Conservation (phyloP, 2,797 vertebrate species). For the Lophotriccus pileatus region DNA sequence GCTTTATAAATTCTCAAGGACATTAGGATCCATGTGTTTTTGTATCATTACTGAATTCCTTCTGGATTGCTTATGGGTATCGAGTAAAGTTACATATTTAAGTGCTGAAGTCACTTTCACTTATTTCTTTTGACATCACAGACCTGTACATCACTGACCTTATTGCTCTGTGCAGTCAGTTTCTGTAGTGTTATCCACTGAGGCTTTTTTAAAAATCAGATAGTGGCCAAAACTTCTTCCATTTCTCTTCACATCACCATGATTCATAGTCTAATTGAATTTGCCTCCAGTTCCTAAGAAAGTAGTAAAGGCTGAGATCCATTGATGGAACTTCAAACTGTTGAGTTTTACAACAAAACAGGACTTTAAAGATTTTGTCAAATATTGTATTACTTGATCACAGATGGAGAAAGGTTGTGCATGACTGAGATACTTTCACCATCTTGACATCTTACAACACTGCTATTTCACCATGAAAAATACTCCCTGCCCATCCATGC, state of each 20-base stretch:
- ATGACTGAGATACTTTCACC: neutral
- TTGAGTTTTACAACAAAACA: neutral
- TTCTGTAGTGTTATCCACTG: neutral
- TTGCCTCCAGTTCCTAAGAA: slow-evolving; percentile 3
- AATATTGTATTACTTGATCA: slow-evolving; percentile 29
- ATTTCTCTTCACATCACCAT: neutral
- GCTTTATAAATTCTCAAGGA: neutral
- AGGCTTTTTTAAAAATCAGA: neutral
- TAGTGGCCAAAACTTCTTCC: neutral
- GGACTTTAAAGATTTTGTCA: slow-evolving; percentile 16
- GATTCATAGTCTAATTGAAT: neutral
- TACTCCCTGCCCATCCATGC: neutral
- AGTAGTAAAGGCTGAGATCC: slow-evolving; percentile 8
- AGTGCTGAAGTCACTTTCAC: neutral
- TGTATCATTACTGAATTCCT: neutral
- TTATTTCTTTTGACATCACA: neutral
- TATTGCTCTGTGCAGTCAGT: neutral
- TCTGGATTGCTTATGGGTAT: neutral
- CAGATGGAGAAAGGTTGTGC: neutral
- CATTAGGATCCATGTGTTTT: neutral
- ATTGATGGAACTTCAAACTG: slow-evolving; percentile 3
- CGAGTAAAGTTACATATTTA: neutral
- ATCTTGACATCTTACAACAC: neutral
- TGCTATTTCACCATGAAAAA: slow-evolving; percentile 4
- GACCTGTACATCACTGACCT: neutral